Evolutionary conservation across 2,113 vertebrate species (phyloP), one percentile per base, ranked within the genome.

Genomic region (Sitta europaea): DNA sequence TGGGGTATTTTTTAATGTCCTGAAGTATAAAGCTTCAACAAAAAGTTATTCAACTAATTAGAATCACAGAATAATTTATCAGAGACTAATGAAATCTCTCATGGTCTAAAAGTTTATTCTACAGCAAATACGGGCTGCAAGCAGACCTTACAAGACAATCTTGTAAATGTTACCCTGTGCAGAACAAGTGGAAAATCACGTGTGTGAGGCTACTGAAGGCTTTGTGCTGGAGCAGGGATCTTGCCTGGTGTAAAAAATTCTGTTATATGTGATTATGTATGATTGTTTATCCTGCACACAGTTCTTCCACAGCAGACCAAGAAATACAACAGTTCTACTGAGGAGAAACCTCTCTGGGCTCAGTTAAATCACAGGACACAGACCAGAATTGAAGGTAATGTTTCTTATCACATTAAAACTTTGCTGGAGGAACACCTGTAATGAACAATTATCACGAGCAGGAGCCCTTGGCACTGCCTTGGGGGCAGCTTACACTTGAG

Each of bases 221-320:
- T 53, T 73, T 48, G 9, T 6, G 12, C 33, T 6, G 12, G 11
- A 81, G 40, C 1, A 58, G 12, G 6, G 22, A 18, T 25, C 59
- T 42, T 21, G 13, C 33, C 8, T 24, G 27, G 16, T 22, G 38
- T 35, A 42, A 65, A 50, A 75, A 20, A 42, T 8, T 5, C 11
- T 13, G 6, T 11, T 54, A 0, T 2, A 22, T 11, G 27, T 15
- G 19, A 29, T 36, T 28, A n/a, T 2, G 4, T 5, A 5, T 1
- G 5, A 42, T 3, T 40, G 7, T 50, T 65, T 20, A n/a, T 36
- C 21, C 13, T 3, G 22, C 17, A 19, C 1, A 43, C 15, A 50
- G 27, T 5, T 50, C 38, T 45, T 50, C 51, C 15, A 42, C 0
- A 58, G 50, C 84, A 63, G 9, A 42, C 11, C 40, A 58, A 40